These are phyloP conservation scores for Osmoderma eremita DNA, from an alignment of 2,888 invertebrate genomes.

Conservation along the genomic window DNA sequence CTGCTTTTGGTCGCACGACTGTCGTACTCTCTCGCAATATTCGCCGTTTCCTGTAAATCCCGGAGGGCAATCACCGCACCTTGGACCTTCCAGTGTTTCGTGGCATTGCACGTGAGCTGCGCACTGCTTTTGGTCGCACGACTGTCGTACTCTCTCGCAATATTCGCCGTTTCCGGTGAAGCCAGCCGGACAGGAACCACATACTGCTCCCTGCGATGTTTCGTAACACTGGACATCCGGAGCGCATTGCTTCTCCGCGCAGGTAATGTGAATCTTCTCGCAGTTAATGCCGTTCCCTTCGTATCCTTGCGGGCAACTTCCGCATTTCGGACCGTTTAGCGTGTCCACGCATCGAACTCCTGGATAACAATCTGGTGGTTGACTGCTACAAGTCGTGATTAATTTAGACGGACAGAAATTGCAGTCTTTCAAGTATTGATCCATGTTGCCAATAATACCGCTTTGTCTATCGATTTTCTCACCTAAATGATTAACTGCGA, in stretches of 20 bases:
- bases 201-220: conserved; percentile 69
- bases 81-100: conserved; percentile 69
- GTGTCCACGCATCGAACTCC: conserved; percentile 73
- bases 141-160: conserved; percentile 66
- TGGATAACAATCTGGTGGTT: conserved; percentile 73
- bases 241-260: conserved; percentile 72
- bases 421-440: conserved; percentile 80
- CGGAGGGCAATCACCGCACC: conserved; percentile 80
- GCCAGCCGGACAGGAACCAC: conserved; percentile 80
- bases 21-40: conserved; percentile 67
- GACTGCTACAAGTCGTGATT: conserved; percentile 62
- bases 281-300: conserved; percentile 81
- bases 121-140: conserved; percentile 79
- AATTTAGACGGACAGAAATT: conserved; percentile 70
- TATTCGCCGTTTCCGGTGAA: conserved; percentile 79
- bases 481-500: conserved; percentile 74
- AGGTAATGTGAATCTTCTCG: conserved; percentile 64
- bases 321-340: conserved; percentile 72
- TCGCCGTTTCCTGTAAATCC: conserved; percentile 82
- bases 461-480: conserved; percentile 76
- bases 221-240: conserved; percentile 72
- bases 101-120: conserved; percentile 73
- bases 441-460: conserved; percentile 75
- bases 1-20: conserved; percentile 64
- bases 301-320: conserved; percentile 78